A percentile compares a stretch with the other conserved stretches of the same genome.
Evolutionary conservation across 2,888 invertebrate species (phyloP).

Genomic region (Troglohyphantes excavatus): DNA sequence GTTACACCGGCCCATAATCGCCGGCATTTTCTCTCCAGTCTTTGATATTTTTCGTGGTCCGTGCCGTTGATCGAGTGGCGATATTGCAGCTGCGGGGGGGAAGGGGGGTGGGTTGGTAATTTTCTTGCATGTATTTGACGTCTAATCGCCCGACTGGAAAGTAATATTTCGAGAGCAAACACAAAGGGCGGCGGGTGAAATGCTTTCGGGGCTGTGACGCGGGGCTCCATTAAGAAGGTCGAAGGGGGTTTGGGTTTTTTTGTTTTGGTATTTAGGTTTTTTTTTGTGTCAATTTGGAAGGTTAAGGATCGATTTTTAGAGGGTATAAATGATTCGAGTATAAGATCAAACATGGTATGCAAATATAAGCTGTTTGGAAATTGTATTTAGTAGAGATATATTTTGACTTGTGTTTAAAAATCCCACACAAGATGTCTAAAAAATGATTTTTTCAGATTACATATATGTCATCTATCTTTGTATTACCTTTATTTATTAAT

Average conservation of each 20-base stretch:
- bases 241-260: neutral
- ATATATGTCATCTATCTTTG: too few species aligned
- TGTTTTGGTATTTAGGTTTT: neutral
- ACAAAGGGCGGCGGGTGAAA: neutral
- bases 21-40: slow-evolving; percentile 39
- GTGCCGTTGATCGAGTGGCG: slow-evolving; percentile 40
- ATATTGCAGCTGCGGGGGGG: slow-evolving; percentile 33
- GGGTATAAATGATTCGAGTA: too few species aligned
- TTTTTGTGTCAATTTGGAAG: neutral
- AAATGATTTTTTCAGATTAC: too few species aligned
- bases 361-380: too few species aligned
- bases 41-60: neutral
- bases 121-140: slow-evolving; percentile 36
- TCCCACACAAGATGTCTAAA: too few species aligned
- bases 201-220: neutral
- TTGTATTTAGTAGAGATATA: too few species aligned
- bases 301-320: too few species aligned
- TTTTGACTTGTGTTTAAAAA: too few species aligned
- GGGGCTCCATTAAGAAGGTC: slow-evolving; percentile 23
- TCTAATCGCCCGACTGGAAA: slow-evolving; percentile 53
- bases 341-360: too few species aligned
- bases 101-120: slow-evolving; percentile 36
- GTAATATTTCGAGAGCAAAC: slow-evolving; percentile 52
- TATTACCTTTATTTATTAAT: too few species aligned
- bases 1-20: slow-evolving; percentile 60